A percentile compares a stretch with the other conserved stretches of the same genome.
These are phyloP conservation scores for Channallabes apus DNA, from an alignment of 2,797 vertebrate species.

Conservation along the genomic window DNA sequence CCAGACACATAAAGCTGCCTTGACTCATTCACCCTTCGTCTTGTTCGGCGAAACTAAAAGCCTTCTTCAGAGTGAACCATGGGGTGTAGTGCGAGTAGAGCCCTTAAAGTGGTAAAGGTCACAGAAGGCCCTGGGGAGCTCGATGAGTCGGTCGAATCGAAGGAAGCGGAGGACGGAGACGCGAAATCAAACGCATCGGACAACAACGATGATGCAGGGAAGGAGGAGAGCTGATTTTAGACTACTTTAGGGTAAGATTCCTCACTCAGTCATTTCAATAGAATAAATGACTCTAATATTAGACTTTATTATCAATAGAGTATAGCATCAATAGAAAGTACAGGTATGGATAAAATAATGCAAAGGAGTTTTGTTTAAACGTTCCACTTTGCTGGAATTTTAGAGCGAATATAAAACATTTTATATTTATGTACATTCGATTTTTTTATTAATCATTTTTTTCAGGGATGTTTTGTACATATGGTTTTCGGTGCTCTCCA, in stretches of 20 bases:
- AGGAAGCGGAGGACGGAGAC: neutral
- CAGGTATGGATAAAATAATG: neutral
- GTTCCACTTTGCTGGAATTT: neutral
- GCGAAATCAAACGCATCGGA: conserved; percentile 8
- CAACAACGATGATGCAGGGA: neutral
- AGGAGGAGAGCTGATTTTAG: neutral
- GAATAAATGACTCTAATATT: neutral
- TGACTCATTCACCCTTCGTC: neutral
- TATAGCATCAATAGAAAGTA: no score
- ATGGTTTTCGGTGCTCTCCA: neutral
- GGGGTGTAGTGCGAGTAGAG: conserved; percentile 19
- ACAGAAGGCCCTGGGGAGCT: neutral
- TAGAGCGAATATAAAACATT: neutral
- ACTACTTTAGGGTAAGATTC: neutral
- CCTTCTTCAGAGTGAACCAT: neutral
- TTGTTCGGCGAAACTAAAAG: neutral
- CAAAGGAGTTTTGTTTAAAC: neutral
- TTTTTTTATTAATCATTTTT: neutral
- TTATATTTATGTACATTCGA: neutral
- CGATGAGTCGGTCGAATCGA: neutral
- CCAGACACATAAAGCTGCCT: neutral
- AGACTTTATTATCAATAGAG: no score
- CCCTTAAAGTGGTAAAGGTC: conserved; percentile 11
- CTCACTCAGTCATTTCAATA: no score
- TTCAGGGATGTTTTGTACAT: neutral